Evolutionary conservation across 1,140 invertebrate species (phyloP).

Genomic region (Lucilia sericata): DNA sequence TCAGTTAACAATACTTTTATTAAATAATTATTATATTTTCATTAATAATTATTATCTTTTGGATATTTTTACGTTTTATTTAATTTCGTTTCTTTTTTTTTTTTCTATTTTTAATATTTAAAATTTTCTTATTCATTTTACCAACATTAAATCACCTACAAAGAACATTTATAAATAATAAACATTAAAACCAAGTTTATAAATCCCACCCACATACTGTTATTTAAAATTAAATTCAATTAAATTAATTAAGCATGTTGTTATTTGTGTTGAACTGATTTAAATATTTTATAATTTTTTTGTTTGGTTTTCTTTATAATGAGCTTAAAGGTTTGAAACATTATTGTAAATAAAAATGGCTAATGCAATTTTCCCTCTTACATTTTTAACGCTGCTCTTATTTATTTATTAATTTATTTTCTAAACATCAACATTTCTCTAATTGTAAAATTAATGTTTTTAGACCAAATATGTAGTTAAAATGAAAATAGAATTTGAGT

Average conservation of each 20-base stretch:
- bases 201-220: neutral
- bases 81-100: neutral
- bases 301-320: neutral
- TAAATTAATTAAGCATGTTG: slow-evolving; percentile 17
- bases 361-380: neutral
- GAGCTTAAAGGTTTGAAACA: neutral
- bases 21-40: neutral
- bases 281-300: neutral
- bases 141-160: neutral
- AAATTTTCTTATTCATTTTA: neutral
- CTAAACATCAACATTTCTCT: no score
- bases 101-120: neutral
- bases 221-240: neutral
- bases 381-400: no score
- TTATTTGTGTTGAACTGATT: neutral
- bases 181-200: neutral
- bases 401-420: no score
- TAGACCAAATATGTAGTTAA: no score
- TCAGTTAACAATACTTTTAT: neutral
- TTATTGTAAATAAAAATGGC: neutral
- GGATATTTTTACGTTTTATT: neutral
- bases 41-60: neutral
- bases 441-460: no score
- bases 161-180: neutral
- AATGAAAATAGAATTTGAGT: no score